Evolutionary conservation across 2,797 vertebrate genomes (phyloP).

Genomic region (Furcifer pardalis): DNA sequence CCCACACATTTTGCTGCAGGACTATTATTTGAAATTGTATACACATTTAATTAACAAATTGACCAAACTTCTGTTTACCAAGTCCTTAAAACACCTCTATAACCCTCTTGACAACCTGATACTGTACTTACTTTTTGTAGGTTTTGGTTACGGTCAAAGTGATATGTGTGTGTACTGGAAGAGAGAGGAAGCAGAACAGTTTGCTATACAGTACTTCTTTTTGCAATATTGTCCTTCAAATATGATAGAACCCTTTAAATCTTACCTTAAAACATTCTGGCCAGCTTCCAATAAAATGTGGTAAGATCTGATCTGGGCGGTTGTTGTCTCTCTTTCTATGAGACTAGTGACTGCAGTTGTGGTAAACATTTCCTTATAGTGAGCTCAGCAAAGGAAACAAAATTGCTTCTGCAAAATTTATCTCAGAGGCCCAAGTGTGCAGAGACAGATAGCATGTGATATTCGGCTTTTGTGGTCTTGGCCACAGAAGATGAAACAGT

Average conservation of each 20-base stretch:
- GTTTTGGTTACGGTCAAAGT: neutral
- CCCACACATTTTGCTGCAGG: neutral
- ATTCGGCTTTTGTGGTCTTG: too few relatives aligned
- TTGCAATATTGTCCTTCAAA: neutral
- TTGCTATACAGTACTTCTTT: neutral
- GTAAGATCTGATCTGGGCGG: neutral
- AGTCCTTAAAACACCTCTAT: neutral
- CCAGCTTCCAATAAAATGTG: neutral
- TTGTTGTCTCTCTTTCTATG: neutral
- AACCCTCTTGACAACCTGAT: neutral
- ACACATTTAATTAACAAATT: neutral
- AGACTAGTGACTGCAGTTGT: neutral
- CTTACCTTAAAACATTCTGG: constrained; percentile 13
- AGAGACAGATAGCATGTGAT: neutral
- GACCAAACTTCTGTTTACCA: neutral
- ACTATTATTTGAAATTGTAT: neutral
- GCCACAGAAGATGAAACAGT: neutral
- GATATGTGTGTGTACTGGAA: neutral
- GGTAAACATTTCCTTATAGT: neutral
- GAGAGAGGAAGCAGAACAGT: neutral
- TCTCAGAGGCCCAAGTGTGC: too few relatives aligned
- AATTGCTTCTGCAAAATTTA: neutral
- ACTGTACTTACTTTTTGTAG: neutral
- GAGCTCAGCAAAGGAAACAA: constrained; percentile 9
- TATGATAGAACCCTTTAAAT: neutral